Evolutionary conservation across 2,888 invertebrate genomes (phyloP), one percentile per base, ranked within the genome.

Genomic region (Erebia ligea): DNA sequence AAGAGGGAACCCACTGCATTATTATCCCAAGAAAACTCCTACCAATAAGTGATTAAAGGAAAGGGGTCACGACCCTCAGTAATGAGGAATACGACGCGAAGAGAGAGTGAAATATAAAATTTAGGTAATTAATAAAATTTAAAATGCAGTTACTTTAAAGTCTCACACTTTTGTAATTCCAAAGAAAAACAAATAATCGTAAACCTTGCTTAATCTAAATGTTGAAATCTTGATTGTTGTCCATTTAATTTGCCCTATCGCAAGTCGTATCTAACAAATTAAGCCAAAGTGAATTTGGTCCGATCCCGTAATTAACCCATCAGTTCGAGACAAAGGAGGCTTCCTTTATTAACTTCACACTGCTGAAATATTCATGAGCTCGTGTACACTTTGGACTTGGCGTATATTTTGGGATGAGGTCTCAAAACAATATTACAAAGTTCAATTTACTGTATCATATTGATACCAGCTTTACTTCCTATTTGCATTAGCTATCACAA

Each of bases 341-440:
- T 82, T 86, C 86, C 86, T 90, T 91, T 87, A 91, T 91, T 90
- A 91, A 86, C 86, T 86, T 83, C 73, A 83, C 83, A 82, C 86
- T 83, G 83, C 83, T 90, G 86, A 89, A 91, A 90, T 90, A 91
- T 92, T 91, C 89, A 91, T 88, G 88, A 86, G 80, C 71, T 71
- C 54, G 67, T 69, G 65, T 63, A 71, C 73, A 69, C 71, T 69
- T 63, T 45, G 61, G 63, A 50, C 67, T 63, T 50, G 61, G 63
- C 42, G 64, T 69, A 19, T 68, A 56, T 68, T 59, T 69, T 62
- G 40, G 69, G 59, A 59, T 56, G 45, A 58, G 42, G 48, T 57
- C 54, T 19, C 64, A 54, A 64, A 64, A 54, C 17, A 62, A 54
- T 54, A 64, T 40, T 40, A 34, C 64, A 54, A 17, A 64, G 21